Evolutionary conservation across 2,113 vertebrate species (phyloP).

Genomic region (Lagopus muta): DNA sequence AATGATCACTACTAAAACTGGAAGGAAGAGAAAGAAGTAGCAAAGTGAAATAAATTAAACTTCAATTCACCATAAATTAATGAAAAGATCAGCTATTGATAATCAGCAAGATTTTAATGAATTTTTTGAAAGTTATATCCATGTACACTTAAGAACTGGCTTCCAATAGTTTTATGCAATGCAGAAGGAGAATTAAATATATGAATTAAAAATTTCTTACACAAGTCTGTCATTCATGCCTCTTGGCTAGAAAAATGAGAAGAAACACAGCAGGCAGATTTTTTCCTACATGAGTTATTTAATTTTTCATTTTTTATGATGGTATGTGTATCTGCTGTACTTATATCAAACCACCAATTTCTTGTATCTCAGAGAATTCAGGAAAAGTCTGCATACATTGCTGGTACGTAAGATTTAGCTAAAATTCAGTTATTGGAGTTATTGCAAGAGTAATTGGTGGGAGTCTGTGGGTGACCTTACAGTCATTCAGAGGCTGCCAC

Average conservation of each 20-base stretch:
- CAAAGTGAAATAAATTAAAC: neutral
- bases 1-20: constrained; percentile 49
- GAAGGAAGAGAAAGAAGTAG: neutral
- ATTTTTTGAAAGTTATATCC: constrained; percentile 12
- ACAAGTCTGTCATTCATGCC: fast-evolving
- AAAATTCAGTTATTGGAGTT: neutral
- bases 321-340: neutral
- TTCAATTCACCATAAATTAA: constrained; percentile 5
- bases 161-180: neutral
- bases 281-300: neutral
- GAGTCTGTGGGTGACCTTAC: neutral
- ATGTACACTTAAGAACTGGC: neutral
- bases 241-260: neutral
- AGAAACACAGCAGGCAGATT: neutral
- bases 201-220: neutral
- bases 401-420: neutral
- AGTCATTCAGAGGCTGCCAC: neutral
- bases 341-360: neutral
- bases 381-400: neutral
- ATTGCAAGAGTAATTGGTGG: neutral
- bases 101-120: neutral
- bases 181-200: neutral
- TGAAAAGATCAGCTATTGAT: neutral
- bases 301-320: neutral
- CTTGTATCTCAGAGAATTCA: neutral